Evolutionary conservation across 2,113 vertebrate genomes (phyloP), one percentile per base, ranked within the genome.

Genomic region (Salvelinus namaycush): DNA sequence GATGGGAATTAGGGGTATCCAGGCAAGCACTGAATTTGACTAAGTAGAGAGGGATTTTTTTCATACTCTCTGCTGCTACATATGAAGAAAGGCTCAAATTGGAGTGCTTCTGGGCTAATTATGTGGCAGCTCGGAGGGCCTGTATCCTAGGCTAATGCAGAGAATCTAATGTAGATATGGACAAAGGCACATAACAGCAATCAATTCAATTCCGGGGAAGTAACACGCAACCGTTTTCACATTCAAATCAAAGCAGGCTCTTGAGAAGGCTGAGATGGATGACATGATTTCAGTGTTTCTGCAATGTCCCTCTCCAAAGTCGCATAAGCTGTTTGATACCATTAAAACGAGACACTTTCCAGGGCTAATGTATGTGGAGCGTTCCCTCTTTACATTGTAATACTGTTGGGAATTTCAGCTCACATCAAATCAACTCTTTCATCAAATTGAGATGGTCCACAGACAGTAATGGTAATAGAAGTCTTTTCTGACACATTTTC

Each of bases 71-170:
- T 71, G 64, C 59, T 20, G 14, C 65, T 54, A 6, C 12, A 27
- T 59, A 12, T 29, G 24, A 16, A 67, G 12, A 11, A 18, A 54
- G 3, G 60, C 39, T 34, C 57, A 39, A 62, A 51, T 49, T 26
- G 81, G 80, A 86, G 87, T 84, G 82, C 84, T 89, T 65, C 48
- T 83, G 81, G 79, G 71, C 87, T 89, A 93, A 93, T 92, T 89
- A 89, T 86, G 76, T 77, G 81, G 82, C 85, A 87, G 87, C 75
- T 78, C 77, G 60, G 78, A 87, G 87, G 76, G 81, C 69, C 75
- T 77, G 67, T 74, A 84, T 81, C 83, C 76, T 29, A 87, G 79
- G 89, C 80, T 88, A 90, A 86, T 83, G 76, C 44, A 68, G 81
- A 81, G 81, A 90, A 86, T 86, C 82, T 70, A 88, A 90, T 88